Base-by-base conservation (phyloP, 2,797 vertebrate genomes). In the Coracias cyanogaster region DNA sequence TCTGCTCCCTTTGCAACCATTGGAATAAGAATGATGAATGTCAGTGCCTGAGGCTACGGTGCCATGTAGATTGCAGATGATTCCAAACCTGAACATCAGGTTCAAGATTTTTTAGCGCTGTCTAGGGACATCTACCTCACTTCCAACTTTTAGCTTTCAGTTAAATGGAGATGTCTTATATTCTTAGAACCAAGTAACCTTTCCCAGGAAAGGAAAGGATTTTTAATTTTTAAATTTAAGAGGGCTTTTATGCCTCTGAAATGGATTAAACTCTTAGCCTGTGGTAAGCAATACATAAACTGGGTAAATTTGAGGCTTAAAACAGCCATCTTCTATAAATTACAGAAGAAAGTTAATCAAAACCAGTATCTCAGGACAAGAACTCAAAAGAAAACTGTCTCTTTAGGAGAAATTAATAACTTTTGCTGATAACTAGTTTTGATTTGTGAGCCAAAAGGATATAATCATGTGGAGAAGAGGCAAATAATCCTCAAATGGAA, bases 401-500 rank as follows among this genome's bases (percentile, higher is more conserved):
- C 66, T 97, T 95, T 91, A 88, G 78, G 62, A 94, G 72, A 95
- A 97, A 97, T 94, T 82, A 96, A 33, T 82, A 58, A 85, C 60
- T 96, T 95, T 90, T 90, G 25, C 28, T 90, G 90, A 84, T 94
- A 95, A 82, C 46, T 73, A 46, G 22, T 90, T 96, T 85, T 80
- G 66, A 90, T 97, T 97, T 96, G 88, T 95, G 81, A 96, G 35
- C 61, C 82, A 57, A 94, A 96, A 97, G 28, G 11, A 97, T 86
- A 72, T 77, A 76, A 89, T 43, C 45, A 88, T 31, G 66, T 18
- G 6, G 61, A 94, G 87, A 90, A 89, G 93, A 96, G 79, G 95
- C 95, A 97, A 97, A 96, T 96, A 97, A 96, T 94, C 48, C 89
- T 96, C 90, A 96, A 96, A 89, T 89, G 70, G 61, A 96, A 94